Conservation (phyloP, 2,888 invertebrate genomes). For the Parelbella ahira region DNA sequence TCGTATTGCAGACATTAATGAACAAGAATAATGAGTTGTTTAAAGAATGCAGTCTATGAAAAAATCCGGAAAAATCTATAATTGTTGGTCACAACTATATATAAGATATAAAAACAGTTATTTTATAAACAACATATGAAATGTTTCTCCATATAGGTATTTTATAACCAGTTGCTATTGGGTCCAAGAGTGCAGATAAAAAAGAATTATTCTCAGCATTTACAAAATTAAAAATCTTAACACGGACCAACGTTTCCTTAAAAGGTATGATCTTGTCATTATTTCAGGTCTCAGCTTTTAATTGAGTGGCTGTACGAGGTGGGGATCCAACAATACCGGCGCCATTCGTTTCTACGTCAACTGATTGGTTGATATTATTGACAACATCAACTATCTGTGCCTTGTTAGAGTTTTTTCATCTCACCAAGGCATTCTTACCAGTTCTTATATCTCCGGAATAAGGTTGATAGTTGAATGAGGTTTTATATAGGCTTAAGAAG, state of each 20-base stretch:
- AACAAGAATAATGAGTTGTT: too few relatives aligned
- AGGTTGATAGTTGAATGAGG: neutral
- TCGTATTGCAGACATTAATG: too few relatives aligned
- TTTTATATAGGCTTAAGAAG: too few relatives aligned
- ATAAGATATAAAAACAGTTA: too few relatives aligned
- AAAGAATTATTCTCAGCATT: conserved; percentile 3
- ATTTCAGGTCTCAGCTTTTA: conserved; percentile 3
- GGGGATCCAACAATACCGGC: conserved; percentile 7
- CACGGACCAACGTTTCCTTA: conserved; percentile 14
- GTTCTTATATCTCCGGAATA: neutral
- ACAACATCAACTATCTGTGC: conserved; percentile 1
- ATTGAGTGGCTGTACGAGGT: conserved; percentile 12
- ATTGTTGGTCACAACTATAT: too few relatives aligned
- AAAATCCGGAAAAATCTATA: too few relatives aligned
- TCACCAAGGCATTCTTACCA: neutral
- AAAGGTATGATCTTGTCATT: conserved; percentile 14
- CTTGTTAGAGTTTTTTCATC: conserved; percentile 1
- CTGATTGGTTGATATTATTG: conserved; percentile 20
- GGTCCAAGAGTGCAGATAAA: conserved; percentile 1
- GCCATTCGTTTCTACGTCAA: conserved; percentile 8
- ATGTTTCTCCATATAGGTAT: too few relatives aligned
- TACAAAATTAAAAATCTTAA: conserved; percentile 19
- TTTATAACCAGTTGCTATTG: conserved; percentile 8
- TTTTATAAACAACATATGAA: too few relatives aligned
- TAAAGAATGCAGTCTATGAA: too few relatives aligned